phyloP scores from a whole-genome alignment of 2,888 invertebrate species.

The Lepidocyrtinus sp. region DNA sequence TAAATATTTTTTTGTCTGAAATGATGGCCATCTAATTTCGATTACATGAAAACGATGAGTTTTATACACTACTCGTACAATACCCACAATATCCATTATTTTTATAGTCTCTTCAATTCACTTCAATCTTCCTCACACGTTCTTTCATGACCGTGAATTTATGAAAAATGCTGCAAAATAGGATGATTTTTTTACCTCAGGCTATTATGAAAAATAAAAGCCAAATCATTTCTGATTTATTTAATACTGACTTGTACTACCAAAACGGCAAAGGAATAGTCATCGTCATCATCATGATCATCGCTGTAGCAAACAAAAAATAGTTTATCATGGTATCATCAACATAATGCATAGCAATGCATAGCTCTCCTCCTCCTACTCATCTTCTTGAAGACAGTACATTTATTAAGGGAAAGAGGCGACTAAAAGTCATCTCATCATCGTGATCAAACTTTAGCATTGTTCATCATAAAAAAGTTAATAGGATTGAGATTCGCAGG shows the following conservation, averaged over 20 bases:
- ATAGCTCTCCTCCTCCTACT: background rate
- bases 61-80: too few species aligned
- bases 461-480: slow-evolving; percentile 45
- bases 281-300: slow-evolving; percentile 39
- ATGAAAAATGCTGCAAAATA: slow-evolving; percentile 38
- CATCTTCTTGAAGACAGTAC: background rate
- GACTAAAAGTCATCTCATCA: slow-evolving; percentile 10
- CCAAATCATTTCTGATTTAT: background rate
- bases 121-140: too few species aligned
- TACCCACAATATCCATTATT: too few species aligned
- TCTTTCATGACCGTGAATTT: slow-evolving; percentile 34
- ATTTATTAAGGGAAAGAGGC: background rate
- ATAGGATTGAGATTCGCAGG: slow-evolving; percentile 60
- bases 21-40: background rate
- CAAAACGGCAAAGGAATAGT: slow-evolving; percentile 23
- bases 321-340: slow-evolving; percentile 19
- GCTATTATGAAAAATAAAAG: background rate
- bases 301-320: slow-evolving; percentile 14
- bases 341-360: background rate
- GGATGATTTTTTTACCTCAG: background rate
- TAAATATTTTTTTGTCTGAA: background rate
- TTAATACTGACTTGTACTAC: slow-evolving; percentile 10
- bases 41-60: too few species aligned
- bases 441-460: slow-evolving; percentile 17
- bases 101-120: too few species aligned